Percentiles rank a stretch among this genome's conserved stretches.
These are phyloP conservation scores for Eupithecia dodoneata DNA, from an alignment of 2,888 invertebrate genomes.

Conservation along the genomic window DNA sequence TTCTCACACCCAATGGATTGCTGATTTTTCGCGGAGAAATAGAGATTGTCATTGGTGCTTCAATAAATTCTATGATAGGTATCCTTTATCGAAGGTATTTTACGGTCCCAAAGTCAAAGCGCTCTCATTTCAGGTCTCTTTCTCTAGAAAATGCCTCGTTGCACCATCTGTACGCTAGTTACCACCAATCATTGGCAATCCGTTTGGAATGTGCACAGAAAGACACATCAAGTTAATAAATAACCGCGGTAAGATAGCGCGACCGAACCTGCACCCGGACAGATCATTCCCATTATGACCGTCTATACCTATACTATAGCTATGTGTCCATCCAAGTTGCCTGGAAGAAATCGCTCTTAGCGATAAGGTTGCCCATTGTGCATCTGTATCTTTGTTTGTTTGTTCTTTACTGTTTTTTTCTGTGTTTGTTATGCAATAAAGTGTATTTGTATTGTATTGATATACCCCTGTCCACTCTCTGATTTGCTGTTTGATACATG, in stretches of 20 bases:
- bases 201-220: slow-evolving; percentile 74
- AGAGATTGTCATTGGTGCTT: not conserved
- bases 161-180: slow-evolving; percentile 19
- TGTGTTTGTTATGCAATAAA: no score
- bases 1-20: not conserved
- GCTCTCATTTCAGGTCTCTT: not conserved
- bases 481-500: no score
- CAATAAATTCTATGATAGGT: no score
- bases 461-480: no score
- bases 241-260: slow-evolving; percentile 65
- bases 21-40: not conserved
- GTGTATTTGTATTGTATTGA: no score
- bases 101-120: not conserved
- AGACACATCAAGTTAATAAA: slow-evolving; percentile 79
- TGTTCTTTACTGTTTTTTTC: no score
- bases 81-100: not conserved
- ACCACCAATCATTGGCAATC: slow-evolving; percentile 56
- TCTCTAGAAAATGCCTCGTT: not conserved
- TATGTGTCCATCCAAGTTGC: no score
- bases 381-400: no score
- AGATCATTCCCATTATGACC: not conserved
- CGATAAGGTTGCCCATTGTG: no score
- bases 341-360: no score
- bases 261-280: slow-evolving; percentile 42
- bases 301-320: not conserved